phyloP scores from a whole-genome alignment of 2,797 vertebrate genomes.

The Cuniculus paca region DNA sequence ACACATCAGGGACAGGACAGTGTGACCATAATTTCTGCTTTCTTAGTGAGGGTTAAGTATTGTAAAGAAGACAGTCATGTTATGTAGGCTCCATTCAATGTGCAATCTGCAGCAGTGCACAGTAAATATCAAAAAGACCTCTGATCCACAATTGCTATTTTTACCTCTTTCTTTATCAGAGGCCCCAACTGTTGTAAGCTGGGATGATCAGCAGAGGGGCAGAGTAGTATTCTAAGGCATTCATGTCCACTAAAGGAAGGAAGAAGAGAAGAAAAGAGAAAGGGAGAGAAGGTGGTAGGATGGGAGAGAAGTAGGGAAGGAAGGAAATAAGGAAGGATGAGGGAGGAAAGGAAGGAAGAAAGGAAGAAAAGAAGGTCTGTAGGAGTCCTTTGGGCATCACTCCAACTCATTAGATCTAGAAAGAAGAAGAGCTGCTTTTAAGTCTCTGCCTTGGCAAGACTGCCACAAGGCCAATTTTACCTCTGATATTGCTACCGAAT shows the following conservation, averaged over 20 bases:
- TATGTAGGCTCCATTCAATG: not conserved
- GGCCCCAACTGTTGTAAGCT: not conserved
- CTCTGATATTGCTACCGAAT: not conserved
- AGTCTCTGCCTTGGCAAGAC: not conserved
- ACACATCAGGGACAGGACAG: not conserved
- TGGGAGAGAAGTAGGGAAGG: too few relatives aligned
- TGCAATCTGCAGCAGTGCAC: not conserved
- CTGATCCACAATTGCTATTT: conserved; percentile 49
- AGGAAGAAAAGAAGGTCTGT: not conserved
- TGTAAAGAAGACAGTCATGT: not conserved
- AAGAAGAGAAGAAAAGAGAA: rapidly evolving
- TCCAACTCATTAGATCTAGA: conserved; percentile 41
- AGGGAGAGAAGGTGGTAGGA: not conserved
- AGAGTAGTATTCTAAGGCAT: not conserved
- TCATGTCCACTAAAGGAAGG: not conserved
- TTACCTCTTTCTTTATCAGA: conserved; percentile 53
- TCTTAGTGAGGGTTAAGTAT: conserved; percentile 45
- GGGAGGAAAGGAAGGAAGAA: not conserved
- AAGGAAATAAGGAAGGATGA: too few relatives aligned
- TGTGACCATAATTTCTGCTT: not conserved
- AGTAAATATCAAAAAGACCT: conserved; percentile 34
- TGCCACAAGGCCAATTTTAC: not conserved
- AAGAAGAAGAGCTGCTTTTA: conserved; percentile 41
- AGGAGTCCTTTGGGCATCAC: not conserved
- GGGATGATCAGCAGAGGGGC: not conserved